These are phyloP conservation scores for Scomber japonicus DNA, from an alignment of 2,113 vertebrate genomes.

Conservation along the genomic window DNA sequence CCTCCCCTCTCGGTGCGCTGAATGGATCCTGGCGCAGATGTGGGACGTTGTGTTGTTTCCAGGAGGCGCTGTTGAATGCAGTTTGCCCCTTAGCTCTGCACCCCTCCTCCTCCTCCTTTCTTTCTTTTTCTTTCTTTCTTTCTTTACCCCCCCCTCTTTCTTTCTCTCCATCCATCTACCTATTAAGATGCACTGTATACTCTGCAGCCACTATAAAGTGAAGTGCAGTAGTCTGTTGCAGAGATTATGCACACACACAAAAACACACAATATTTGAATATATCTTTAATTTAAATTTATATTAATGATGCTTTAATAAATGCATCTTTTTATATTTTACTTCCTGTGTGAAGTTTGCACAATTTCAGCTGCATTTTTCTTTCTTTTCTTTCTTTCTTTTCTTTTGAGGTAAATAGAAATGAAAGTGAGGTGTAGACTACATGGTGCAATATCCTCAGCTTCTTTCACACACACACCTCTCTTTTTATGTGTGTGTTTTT, in stretches of 20 bases:
- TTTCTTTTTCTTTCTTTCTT: too few species aligned
- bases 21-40: slow-evolving; percentile 67
- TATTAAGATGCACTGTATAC: slow-evolving; percentile 7
- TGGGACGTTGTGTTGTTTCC: slow-evolving; percentile 61
- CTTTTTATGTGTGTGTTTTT: background rate
- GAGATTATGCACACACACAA: background rate
- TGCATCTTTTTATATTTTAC: background rate
- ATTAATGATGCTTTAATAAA: background rate
- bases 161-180: slow-evolving; percentile 11
- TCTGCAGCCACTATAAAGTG: slow-evolving; percentile 4
- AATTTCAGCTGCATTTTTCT: background rate
- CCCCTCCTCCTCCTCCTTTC: background rate
- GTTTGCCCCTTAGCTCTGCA: slow-evolving; percentile 45
- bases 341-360: background rate
- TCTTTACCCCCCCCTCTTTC: too few species aligned
- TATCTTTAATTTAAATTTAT: background rate
- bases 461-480: background rate
- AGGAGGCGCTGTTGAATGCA: slow-evolving; percentile 68
- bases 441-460: background rate
- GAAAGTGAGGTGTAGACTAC: slow-evolving; percentile 1
- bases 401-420: background rate
- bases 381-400: background rate
- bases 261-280: too few species aligned
- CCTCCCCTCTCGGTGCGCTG: slow-evolving; percentile 17
- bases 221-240: slow-evolving; percentile 22